phyloP scores from a whole-genome alignment of 1,140 invertebrate species.

The Drosophila pachea region DNA sequence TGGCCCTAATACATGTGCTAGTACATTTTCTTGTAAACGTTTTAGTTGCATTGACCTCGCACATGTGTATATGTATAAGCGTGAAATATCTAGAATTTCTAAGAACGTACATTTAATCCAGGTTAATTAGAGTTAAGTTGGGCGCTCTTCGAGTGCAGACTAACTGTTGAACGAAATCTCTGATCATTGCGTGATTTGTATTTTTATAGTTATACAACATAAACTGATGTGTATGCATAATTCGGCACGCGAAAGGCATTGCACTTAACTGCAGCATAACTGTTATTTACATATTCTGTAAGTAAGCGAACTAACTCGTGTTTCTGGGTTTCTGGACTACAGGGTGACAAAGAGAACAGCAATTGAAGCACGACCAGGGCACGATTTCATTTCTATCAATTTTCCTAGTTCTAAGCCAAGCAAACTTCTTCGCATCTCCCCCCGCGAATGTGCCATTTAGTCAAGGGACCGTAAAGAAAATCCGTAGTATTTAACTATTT shows the following conservation, averaged over 20 bases:
- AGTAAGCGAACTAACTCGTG: conserved; percentile 23
- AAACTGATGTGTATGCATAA: not conserved
- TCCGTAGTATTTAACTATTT: conserved; percentile 13
- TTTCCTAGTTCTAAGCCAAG: conserved; percentile 30
- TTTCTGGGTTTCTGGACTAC: conserved; percentile 16
- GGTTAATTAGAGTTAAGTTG: too few relatives aligned
- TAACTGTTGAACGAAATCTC: not conserved
- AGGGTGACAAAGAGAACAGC: conserved; percentile 19
- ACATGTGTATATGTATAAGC: not conserved
- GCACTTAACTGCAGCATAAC: not conserved
- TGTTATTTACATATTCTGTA: conserved; percentile 15
- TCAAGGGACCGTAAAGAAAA: conserved; percentile 67
- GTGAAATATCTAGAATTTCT: too few relatives aligned
- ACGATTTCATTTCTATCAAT: conserved; percentile 45
- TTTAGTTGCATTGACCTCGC: not conserved
- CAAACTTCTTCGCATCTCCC: not conserved
- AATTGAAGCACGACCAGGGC: conserved; percentile 47
- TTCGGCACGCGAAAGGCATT: conserved; percentile 10
- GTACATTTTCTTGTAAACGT: conserved; percentile 5
- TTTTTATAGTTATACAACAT: conserved; percentile 11
- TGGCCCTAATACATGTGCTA: conserved; percentile 48
- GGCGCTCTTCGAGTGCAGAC: too few relatives aligned
- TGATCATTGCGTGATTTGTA: conserved; percentile 13
- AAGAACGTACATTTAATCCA: too few relatives aligned
- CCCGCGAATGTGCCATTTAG: conserved; percentile 52